Evolutionary conservation across 1,140 invertebrate genomes (phyloP).

Genomic region (Harpegnathos saltator): DNA sequence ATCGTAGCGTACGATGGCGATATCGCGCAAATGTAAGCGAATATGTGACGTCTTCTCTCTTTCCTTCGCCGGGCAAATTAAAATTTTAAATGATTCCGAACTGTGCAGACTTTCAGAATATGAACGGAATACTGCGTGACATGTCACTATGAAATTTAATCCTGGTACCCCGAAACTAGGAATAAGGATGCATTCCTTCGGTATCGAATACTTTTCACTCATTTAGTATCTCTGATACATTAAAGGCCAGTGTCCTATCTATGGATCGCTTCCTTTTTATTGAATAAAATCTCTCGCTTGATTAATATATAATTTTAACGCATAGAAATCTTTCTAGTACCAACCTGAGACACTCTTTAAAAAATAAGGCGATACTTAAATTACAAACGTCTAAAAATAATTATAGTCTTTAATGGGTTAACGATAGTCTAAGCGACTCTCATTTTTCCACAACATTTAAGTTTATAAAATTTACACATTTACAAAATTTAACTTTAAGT

Average conservation of each 20-base stretch:
- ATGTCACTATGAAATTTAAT: slow-evolving; percentile 1
- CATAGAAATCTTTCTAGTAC: no score
- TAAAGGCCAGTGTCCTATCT: no score
- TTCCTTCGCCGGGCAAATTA: background rate
- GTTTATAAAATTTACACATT: no score
- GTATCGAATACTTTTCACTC: background rate
- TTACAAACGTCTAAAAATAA: no score
- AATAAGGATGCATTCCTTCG: background rate
- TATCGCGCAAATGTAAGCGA: background rate
- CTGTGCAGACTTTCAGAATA: background rate
- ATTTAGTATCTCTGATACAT: no score
- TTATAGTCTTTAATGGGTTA: background rate
- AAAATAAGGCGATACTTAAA: no score
- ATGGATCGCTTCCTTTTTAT: no score
- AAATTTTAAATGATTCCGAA: slow-evolving; percentile 19
- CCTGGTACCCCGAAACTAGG: background rate
- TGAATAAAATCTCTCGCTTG: no score
- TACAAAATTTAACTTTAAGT: no score
- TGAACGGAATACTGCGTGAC: background rate
- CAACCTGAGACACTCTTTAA: no score
- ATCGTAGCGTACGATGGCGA: background rate
- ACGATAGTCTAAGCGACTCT: background rate
- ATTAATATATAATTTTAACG: no score
- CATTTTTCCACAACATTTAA: background rate
- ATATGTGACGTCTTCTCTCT: slow-evolving; percentile 2